phyloP scores from a whole-genome alignment of 2,797 vertebrate species.

The Hyperoplus lanceolatus region DNA sequence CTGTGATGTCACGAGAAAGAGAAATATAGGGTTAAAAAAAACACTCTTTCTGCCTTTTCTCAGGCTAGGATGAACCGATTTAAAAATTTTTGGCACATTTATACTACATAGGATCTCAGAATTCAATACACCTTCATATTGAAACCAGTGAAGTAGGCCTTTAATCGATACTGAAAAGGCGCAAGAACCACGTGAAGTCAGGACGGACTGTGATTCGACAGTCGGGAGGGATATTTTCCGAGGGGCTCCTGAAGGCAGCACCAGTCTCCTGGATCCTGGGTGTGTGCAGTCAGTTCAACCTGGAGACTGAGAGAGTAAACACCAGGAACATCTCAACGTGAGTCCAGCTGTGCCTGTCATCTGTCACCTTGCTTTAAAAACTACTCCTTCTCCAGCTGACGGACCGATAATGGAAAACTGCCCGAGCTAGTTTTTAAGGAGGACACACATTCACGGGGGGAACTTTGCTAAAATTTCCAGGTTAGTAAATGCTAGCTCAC shows the following conservation, averaged over 20 bases:
- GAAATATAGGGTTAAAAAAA: too few relatives aligned
- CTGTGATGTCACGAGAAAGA: too few relatives aligned
- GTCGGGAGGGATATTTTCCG: conserved; percentile 46
- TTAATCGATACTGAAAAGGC: conserved; percentile 10
- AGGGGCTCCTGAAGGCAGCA: conserved; percentile 61
- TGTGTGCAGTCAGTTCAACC: conserved; percentile 70
- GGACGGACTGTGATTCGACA: neutral
- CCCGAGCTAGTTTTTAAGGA: conserved; percentile 75
- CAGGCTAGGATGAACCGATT: too few relatives aligned
- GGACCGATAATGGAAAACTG: conserved; percentile 74
- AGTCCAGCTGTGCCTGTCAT: conserved; percentile 67
- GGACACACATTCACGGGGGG: conserved; percentile 52
- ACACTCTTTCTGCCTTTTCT: too few relatives aligned
- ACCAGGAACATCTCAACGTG: conserved; percentile 65
- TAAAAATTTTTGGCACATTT: too few relatives aligned
- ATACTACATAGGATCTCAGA: too few relatives aligned
- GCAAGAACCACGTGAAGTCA: conserved; percentile 6
- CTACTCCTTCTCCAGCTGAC: conserved; percentile 36
- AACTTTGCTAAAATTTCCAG: conserved; percentile 73
- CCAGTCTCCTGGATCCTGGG: conserved; percentile 71
- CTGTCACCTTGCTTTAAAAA: conserved; percentile 59
- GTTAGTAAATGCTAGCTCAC: conserved; percentile 75
- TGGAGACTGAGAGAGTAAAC: conserved; percentile 51
- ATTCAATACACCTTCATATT: too few relatives aligned
- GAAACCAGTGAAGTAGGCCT: too few relatives aligned